Evolutionary conservation across 2,888 invertebrate genomes (phyloP).

Genomic region (Drosophila algonquin): DNA sequence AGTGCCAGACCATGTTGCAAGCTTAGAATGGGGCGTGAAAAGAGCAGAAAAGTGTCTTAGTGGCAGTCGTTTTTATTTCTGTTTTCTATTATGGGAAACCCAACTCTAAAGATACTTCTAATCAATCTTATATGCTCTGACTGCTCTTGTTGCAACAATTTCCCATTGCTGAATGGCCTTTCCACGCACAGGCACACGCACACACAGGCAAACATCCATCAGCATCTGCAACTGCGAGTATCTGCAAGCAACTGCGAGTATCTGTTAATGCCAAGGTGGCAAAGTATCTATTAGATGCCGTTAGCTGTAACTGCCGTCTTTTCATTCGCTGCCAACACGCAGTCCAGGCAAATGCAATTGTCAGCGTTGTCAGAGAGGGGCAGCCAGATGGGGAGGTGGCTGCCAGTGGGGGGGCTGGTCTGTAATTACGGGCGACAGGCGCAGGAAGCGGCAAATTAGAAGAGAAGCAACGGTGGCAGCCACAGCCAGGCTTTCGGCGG

Average conservation of each 20-base stretch:
- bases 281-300: conserved; percentile 80
- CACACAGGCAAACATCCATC: conserved; percentile 18
- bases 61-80: not conserved
- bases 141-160: conserved; percentile 36
- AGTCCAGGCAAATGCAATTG: conserved; percentile 65
- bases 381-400: too few species aligned
- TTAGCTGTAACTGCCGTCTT: conserved; percentile 71
- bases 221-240: conserved; percentile 11
- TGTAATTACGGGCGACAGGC: conserved; percentile 66
- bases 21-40: conserved; percentile 21
- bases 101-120: conserved; percentile 1
- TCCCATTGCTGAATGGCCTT: conserved; percentile 13
- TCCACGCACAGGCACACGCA: conserved; percentile 21
- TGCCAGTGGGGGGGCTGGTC: not conserved
- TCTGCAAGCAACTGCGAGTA: not conserved
- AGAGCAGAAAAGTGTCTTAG: too few species aligned
- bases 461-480: conserved; percentile 27
- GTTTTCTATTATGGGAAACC: too few species aligned
- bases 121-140: conserved; percentile 22
- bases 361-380: conserved; percentile 25
- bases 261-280: conserved; percentile 72
- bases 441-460: conserved; percentile 75
- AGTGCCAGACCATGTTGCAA: not conserved
- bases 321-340: conserved; percentile 72
- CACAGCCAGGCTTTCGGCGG: conserved; percentile 21